phyloP scores from a whole-genome alignment of 2,797 vertebrate genomes.

The Chelmon rostratus region DNA sequence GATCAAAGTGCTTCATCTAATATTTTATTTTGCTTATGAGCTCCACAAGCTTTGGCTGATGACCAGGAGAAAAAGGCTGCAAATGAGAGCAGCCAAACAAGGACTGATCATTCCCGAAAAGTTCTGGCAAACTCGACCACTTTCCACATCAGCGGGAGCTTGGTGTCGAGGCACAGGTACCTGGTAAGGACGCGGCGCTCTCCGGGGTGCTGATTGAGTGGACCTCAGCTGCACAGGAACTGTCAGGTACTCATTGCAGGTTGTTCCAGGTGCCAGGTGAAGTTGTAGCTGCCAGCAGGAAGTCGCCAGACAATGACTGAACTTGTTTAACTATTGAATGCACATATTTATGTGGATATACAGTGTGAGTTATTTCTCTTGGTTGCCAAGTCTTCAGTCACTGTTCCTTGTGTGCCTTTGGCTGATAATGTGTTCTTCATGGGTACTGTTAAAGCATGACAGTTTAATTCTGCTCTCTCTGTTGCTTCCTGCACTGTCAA shows the following conservation, averaged over 20 bases:
- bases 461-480: constrained; percentile 24
- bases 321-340: background rate
- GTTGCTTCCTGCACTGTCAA: constrained; percentile 1
- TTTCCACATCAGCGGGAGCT: background rate
- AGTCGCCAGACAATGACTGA: background rate
- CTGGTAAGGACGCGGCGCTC: background rate
- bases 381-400: background rate
- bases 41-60: background rate
- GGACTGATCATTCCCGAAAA: background rate
- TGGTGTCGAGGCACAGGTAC: constrained; percentile 11
- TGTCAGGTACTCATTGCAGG: background rate
- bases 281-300: background rate
- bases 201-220: constrained; percentile 42
- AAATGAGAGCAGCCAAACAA: constrained; percentile 2
- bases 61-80: background rate
- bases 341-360: background rate
- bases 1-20: background rate
- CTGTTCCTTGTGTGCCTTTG: background rate
- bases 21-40: background rate
- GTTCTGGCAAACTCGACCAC: background rate
- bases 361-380: background rate
- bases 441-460: background rate
- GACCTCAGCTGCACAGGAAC: background rate
- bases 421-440: constrained; percentile 19
- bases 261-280: constrained; percentile 1